These are phyloP conservation scores for Eristalinus sepulchralis DNA, from an alignment of 2,888 invertebrate species.

Conservation along the genomic window DNA sequence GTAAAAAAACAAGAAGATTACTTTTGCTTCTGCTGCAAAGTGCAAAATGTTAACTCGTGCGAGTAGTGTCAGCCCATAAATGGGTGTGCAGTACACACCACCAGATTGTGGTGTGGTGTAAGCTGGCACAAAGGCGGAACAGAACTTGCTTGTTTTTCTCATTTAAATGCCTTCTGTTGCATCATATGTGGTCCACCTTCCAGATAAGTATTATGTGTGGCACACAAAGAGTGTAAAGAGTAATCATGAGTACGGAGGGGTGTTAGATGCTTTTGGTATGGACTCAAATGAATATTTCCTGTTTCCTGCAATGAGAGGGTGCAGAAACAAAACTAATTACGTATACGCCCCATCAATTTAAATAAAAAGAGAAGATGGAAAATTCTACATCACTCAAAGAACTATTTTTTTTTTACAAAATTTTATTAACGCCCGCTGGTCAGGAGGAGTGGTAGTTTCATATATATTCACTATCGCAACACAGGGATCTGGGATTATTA, in stretches of 20 bases:
- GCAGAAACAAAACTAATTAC: background rate
- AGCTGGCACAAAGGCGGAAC: background rate
- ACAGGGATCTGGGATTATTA: slow-evolving; percentile 35
- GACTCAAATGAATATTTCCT: background rate
- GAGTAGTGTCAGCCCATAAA: background rate
- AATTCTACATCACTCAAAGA: slow-evolving; percentile 6
- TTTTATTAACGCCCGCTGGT: slow-evolving; percentile 40
- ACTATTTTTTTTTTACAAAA: slow-evolving; percentile 38
- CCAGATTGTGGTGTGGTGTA: background rate
- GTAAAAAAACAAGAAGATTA: background rate
- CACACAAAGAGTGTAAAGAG: background rate
- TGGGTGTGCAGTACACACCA: background rate
- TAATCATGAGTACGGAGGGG: background rate
- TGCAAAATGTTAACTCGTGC: background rate
- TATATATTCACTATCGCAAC: slow-evolving; percentile 18
- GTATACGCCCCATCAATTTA: slow-evolving; percentile 3
- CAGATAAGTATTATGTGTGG: background rate
- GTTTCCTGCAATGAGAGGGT: background rate
- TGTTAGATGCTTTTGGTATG: background rate
- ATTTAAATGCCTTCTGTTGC: background rate
- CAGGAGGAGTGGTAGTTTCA: background rate
- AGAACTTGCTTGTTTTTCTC: background rate
- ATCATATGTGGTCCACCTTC: background rate
- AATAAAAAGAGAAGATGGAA: background rate
- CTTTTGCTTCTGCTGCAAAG: background rate